Evolutionary conservation across 2,797 vertebrate genomes (phyloP).

Genomic region (Scolopax rusticola): DNA sequence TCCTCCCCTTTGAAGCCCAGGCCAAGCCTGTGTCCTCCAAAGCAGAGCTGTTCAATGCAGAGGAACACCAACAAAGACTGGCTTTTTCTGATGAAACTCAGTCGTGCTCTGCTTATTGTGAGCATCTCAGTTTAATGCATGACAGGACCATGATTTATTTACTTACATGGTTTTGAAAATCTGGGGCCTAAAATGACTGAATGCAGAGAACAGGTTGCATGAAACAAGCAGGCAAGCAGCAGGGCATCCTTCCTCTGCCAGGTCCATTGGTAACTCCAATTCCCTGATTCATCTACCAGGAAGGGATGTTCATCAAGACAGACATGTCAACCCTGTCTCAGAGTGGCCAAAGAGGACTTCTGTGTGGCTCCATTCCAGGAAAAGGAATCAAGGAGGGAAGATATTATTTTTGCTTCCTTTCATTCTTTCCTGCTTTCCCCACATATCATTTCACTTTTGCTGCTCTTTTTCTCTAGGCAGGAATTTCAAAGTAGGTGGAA

Average conservation of each 20-base stretch:
- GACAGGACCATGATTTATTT: neutral
- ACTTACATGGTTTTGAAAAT: neutral
- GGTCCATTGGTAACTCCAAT: neutral
- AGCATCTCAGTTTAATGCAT: neutral
- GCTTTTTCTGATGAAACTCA: neutral
- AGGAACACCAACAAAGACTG: accelerated
- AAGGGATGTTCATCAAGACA: neutral
- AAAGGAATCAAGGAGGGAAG: neutral
- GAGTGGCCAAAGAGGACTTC: neutral
- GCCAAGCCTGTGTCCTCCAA: neutral
- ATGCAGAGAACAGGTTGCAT: neutral
- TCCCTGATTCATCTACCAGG: neutral
- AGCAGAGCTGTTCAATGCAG: neutral
- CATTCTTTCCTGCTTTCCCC: neutral
- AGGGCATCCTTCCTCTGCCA: neutral
- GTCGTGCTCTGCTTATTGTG: neutral
- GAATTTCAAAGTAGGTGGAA: neutral
- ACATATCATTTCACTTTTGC: neutral
- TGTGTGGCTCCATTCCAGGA: neutral
- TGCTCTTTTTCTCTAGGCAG: neutral
- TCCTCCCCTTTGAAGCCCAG: neutral
- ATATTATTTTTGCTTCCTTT: neutral
- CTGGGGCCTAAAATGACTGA: neutral
- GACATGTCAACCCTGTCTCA: neutral
- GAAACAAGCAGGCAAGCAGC: neutral